Evolutionary conservation across 2,888 invertebrate genomes (phyloP).

Genomic region (Therioaphis trifolii): DNA sequence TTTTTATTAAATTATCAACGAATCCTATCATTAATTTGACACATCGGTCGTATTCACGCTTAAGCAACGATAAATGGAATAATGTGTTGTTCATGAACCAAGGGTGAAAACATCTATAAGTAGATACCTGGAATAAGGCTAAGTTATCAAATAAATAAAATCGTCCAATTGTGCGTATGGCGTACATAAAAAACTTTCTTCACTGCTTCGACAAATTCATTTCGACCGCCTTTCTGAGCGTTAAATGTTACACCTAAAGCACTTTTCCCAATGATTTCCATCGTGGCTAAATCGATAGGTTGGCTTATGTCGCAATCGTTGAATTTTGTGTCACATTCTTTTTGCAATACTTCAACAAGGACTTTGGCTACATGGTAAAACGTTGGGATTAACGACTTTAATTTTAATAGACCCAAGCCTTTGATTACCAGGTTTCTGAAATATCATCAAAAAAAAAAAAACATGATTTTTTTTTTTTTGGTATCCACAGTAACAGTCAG

Average conservation of each 20-base stretch:
- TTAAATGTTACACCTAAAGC: conserved; percentile 64
- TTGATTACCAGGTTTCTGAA: conserved; percentile 54
- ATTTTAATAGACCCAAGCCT: conserved; percentile 50
- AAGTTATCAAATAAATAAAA: no score
- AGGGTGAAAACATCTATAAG: no score
- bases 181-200: no score
- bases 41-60: conserved; percentile 9
- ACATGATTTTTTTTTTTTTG: no score
- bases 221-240: conserved; percentile 59
- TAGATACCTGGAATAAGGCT: no score
- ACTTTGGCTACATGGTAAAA: conserved; percentile 56
- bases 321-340: background rate
- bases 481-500: no score
- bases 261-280: conserved; percentile 64
- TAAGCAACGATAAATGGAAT: conserved; percentile 22
- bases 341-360: background rate
- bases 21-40: conserved; percentile 49
- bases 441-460: background rate
- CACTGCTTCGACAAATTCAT: conserved; percentile 52
- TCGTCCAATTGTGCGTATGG: no score
- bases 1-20: conserved; percentile 31
- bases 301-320: conserved; percentile 42
- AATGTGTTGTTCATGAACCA: conserved; percentile 55
- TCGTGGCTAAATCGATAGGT: conserved; percentile 62
- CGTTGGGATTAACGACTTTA: conserved; percentile 56